Base-by-base conservation (phyloP, 2,888 invertebrate genomes). In the Thymelicus acteon region DNA sequence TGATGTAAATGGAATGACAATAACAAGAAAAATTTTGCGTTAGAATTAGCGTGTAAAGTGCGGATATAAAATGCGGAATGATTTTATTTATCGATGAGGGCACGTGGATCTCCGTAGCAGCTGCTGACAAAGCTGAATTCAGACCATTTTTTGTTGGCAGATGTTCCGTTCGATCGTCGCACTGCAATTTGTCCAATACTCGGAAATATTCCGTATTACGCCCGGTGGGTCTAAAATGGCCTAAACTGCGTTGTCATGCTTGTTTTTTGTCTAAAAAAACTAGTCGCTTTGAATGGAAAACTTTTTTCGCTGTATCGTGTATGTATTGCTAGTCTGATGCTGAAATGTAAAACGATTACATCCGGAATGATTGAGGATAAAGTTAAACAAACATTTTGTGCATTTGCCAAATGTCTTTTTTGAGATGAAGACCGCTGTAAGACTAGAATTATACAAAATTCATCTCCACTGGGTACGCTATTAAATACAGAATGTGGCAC, bases 71-170 rank as follows among this genome's bases (percentile, higher is more conserved):
- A 48, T 39, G 52, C 52, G 15, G n/a, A 63, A 63, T 63, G 15
- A 39, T 49, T 52, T 44, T 70, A 58, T 70, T 70, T 68, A 68
- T 62, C 64, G 60, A 71, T 15, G 58, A 71, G 73, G 72, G 77
- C 80, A 80, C 79, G 80, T 83, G 80, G 77, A 75, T 73, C 78
- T 75, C 66, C 69, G 47, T 75, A 79, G 84, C 89, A 89, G 88
- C 89, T 89, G 88, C 77, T 81, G 81, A 78, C 80, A 76, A 75
- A 77, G 77, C 77, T 72, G 72, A 74, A 74, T 78, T 74, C 73
- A 60, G 67, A 69, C 37, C 19, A 64, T 64, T 75, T 75, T 76
- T 74, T 74, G 74, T 71, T 69, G 74, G 74, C 77, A 77, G 77
- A 77, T 78, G 78, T 75, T 74, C 65, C 15, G 57, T 48, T 48